Evolutionary conservation across 2,113 vertebrate genomes (phyloP).

Genomic region (Pterophyllum scalare): DNA sequence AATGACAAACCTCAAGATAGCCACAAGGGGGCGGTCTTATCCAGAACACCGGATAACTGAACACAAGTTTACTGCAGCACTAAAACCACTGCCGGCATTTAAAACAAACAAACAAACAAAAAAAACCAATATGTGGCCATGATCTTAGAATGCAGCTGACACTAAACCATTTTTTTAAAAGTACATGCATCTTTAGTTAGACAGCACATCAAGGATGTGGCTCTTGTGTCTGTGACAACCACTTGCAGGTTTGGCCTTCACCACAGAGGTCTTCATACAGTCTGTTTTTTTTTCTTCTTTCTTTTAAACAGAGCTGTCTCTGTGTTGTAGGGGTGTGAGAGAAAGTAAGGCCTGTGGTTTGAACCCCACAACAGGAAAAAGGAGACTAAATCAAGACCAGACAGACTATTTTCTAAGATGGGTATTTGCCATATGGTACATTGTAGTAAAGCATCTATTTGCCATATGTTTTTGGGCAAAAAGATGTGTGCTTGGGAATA

Average conservation of each 20-base stretch:
- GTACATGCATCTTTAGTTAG: conserved; percentile 53
- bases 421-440: conserved; percentile 18
- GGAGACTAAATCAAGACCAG: conserved; percentile 35
- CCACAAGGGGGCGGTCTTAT: conserved; percentile 71
- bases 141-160: conserved; percentile 15
- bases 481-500: neutral
- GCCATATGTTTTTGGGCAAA: neutral
- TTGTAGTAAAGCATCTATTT: neutral
- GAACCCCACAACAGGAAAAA: conserved; percentile 55
- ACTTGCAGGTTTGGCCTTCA: conserved; percentile 19
- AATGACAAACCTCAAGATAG: neutral
- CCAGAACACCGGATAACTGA: conserved; percentile 28
- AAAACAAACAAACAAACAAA: neutral
- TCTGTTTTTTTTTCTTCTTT: neutral
- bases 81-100: conserved; percentile 3
- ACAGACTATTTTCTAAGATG: neutral
- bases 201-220: conserved; percentile 44
- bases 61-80: conserved; percentile 19
- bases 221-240: conserved; percentile 31
- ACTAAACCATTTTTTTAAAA: conserved; percentile 18
- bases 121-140: conserved; percentile 15
- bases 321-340: conserved; percentile 49
- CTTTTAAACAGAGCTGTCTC: conserved; percentile 14
- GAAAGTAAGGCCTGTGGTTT: conserved; percentile 47
- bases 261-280: conserved; percentile 22